A percentile compares a stretch with the other conserved stretches of the same genome.
These are phyloP conservation scores for Clarias fuscus DNA, from an alignment of 2,797 vertebrate species.

Conservation along the genomic window DNA sequence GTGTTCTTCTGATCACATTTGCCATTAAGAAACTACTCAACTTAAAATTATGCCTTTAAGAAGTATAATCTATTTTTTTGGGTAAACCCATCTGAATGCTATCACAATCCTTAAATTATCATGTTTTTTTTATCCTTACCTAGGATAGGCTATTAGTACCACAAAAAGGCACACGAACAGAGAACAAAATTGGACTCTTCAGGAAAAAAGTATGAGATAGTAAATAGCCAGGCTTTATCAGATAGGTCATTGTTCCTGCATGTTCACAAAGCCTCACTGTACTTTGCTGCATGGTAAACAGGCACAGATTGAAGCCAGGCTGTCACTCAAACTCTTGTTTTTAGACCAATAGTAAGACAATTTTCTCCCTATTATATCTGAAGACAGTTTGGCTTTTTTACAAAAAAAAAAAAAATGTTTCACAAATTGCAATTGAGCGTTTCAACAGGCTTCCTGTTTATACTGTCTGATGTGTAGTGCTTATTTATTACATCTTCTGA, in stretches of 20 bases:
- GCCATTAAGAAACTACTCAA: background rate
- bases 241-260: conserved; percentile 16
- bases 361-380: background rate
- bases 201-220: background rate
- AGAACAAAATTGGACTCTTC: background rate
- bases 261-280: conserved; percentile 6
- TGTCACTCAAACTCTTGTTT: conserved; percentile 7
- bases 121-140: background rate
- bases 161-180: background rate
- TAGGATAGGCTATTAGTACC: too few species aligned
- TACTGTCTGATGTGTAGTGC: too few species aligned
- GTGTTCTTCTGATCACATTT: background rate
- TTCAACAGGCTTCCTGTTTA: background rate
- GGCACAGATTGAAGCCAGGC: background rate
- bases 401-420: too few species aligned
- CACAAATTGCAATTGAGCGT: background rate
- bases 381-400: background rate
- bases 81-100: background rate
- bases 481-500: too few species aligned
- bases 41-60: background rate
- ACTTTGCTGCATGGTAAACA: background rate
- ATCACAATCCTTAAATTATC: background rate
- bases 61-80: background rate
- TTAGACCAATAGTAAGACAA: background rate
- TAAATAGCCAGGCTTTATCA: conserved; percentile 14